Percentiles rank a stretch among this genome's conserved stretches.
phyloP scores from a whole-genome alignment of 2,797 vertebrate species.

The Euthynnus affinis region DNA sequence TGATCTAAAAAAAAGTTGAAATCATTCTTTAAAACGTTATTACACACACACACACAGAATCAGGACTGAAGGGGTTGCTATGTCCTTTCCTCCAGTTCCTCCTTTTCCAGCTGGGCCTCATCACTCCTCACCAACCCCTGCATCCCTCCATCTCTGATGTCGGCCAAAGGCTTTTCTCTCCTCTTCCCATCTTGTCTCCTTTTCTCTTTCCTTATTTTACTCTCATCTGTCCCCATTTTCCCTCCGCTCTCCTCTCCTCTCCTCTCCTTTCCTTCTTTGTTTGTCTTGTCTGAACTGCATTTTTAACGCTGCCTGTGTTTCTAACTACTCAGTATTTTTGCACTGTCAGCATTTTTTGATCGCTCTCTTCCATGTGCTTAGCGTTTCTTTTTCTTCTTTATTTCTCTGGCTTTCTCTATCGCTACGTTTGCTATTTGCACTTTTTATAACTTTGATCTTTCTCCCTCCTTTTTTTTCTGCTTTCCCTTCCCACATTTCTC shows the following conservation, averaged over 20 bases:
- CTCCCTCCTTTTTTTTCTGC: constrained; percentile 22
- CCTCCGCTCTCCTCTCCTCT: neutral
- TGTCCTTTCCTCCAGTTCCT: constrained; percentile 40
- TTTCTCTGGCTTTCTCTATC: constrained; percentile 9
- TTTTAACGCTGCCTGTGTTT: constrained; percentile 40
- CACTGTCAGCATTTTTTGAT: constrained; percentile 44
- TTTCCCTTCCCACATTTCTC: constrained; percentile 7
- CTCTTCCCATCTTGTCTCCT: neutral
- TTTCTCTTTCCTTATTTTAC: neutral
- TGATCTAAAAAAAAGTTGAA: constrained; percentile 50
- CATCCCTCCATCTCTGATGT: constrained; percentile 48
- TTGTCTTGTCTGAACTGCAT: constrained; percentile 27
- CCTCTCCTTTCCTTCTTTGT: neutral
- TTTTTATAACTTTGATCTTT: constrained; percentile 49
- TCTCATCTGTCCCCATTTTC: neutral
- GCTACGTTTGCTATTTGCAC: constrained; percentile 36
- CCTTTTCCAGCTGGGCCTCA: constrained; percentile 44
- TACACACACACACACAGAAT: constrained; percentile 1
- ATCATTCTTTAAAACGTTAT: neutral
- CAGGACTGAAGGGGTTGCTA: constrained; percentile 55
- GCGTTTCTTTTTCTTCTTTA: constrained; percentile 23
- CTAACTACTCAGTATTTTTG: constrained; percentile 37
- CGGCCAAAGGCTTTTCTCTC: constrained; percentile 39
- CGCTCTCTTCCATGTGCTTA: constrained; percentile 41
- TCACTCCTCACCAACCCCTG: constrained; percentile 56